Percentiles rank a stretch among this genome's conserved stretches.
phyloP scores from a whole-genome alignment of 1,140 invertebrate species.

The Drosophila watanabei region DNA sequence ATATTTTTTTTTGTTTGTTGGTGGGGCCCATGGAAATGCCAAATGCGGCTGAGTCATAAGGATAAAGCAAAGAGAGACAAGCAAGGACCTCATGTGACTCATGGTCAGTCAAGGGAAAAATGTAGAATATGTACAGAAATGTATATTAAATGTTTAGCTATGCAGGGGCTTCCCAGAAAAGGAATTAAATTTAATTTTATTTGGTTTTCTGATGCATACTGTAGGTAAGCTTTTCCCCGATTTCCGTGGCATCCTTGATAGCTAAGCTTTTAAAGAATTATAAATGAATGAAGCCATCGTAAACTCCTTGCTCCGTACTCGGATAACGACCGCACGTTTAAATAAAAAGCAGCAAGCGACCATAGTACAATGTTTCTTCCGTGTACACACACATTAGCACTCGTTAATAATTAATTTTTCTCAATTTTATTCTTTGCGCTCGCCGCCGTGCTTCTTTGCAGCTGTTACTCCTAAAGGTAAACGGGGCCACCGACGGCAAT shows the following conservation, averaged over 20 bases:
- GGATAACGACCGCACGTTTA: slow-evolving; percentile 11
- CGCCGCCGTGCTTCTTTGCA: slow-evolving; percentile 15
- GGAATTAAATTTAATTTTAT: neutral
- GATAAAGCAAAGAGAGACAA: slow-evolving; percentile 23
- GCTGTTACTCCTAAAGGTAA: slow-evolving; percentile 59
- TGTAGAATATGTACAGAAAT: neutral
- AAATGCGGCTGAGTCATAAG: slow-evolving; percentile 36
- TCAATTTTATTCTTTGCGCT: slow-evolving; percentile 2
- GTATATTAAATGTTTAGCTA: slow-evolving; percentile 1
- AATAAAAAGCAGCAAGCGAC: slow-evolving; percentile 8
- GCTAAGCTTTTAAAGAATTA: slow-evolving; percentile 6
- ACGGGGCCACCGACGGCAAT: slow-evolving; percentile 52
- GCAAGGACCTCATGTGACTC: slow-evolving; percentile 35
- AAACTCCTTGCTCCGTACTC: neutral
- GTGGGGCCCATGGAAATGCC: slow-evolving; percentile 31
- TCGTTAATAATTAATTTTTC: slow-evolving; percentile 25
- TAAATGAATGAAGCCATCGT: slow-evolving; percentile 9
- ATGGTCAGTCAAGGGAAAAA: slow-evolving; percentile 17
- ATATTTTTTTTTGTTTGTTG: slow-evolving; percentile 15
- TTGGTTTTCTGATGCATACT: neutral
- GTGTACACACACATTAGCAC: slow-evolving; percentile 7
- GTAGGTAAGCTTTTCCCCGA: no score
- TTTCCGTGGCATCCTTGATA: neutral
- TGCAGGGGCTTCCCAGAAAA: neutral
- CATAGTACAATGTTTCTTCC: neutral